phyloP scores from a whole-genome alignment of 2,797 vertebrate species.

The Podarcis lilfordi region DNA sequence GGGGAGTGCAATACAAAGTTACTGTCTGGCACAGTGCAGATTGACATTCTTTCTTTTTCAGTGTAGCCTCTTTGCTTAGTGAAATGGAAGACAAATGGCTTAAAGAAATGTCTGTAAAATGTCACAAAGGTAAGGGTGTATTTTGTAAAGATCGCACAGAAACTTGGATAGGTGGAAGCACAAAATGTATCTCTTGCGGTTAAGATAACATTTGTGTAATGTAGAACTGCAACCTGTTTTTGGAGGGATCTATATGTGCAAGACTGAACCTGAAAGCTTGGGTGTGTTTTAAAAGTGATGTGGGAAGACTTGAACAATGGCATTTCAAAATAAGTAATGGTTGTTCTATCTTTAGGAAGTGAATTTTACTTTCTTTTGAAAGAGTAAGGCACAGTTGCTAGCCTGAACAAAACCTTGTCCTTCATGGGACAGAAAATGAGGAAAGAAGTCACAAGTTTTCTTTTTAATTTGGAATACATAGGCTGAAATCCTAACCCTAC shows the following conservation, averaged over 20 bases:
- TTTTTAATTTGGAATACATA: constrained; percentile 2
- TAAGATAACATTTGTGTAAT: not conserved
- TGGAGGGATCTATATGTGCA: not conserved
- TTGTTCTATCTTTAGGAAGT: not conserved
- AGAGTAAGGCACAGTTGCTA: not conserved
- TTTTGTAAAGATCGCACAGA: not conserved
- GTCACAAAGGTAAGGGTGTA: constrained; percentile 23
- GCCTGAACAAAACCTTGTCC: not conserved
- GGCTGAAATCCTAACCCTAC: too few relatives aligned
- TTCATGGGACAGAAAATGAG: not conserved
- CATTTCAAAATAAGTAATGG: not conserved
- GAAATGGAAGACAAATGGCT: constrained; percentile 29
- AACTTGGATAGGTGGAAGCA: not conserved
- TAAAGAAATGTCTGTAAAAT: not conserved
- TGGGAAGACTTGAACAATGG: not conserved
- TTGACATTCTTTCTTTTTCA: constrained; percentile 34
- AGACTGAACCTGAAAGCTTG: not conserved
- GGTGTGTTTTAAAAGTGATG: not conserved
- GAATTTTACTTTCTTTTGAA: not conserved
- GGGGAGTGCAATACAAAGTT: not conserved
- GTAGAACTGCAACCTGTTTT: not conserved
- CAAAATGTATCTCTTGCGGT: not conserved
- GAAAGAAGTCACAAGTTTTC: not conserved
- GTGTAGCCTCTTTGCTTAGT: constrained; percentile 23
- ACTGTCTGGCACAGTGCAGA: not conserved